Conservation (phyloP, 2,888 invertebrate genomes). For the Hypena proboscidalis region DNA sequence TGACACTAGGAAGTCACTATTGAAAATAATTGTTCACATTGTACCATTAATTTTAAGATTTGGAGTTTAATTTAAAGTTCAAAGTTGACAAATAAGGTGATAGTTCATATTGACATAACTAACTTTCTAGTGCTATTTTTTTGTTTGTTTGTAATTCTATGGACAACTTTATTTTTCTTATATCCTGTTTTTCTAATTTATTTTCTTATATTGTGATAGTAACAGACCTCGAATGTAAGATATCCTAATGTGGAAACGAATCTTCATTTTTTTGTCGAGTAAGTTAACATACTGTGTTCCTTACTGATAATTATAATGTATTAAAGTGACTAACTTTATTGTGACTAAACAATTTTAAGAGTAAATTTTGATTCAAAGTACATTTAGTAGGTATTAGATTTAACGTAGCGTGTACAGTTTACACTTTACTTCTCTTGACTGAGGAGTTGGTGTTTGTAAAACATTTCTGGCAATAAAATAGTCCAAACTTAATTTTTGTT, state of each 20-base stretch:
- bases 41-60: slow-evolving; percentile 78
- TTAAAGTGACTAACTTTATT: slow-evolving; percentile 70
- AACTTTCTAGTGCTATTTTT: slow-evolving; percentile 77
- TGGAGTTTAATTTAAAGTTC: slow-evolving; percentile 80
- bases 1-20: slow-evolving; percentile 36
- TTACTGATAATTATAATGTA: slow-evolving; percentile 50
- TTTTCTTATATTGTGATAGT: slow-evolving; percentile 79
- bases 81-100: slow-evolving; percentile 82
- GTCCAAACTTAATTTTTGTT: slow-evolving; percentile 67
- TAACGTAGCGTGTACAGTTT: slow-evolving; percentile 78
- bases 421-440: slow-evolving; percentile 64
- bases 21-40: slow-evolving; percentile 57
- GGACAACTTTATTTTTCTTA: slow-evolving; percentile 72
- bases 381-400: slow-evolving; percentile 77
- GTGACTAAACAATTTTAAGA: slow-evolving; percentile 56
- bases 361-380: slow-evolving; percentile 70
- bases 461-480: slow-evolving; percentile 85
- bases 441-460: slow-evolving; percentile 79
- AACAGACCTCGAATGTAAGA: slow-evolving; percentile 80
- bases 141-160: slow-evolving; percentile 68
- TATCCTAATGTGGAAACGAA: slow-evolving; percentile 69
- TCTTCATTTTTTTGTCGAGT: slow-evolving; percentile 66
- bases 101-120: slow-evolving; percentile 77
- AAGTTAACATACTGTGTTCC: slow-evolving; percentile 67
- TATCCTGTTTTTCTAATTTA: slow-evolving; percentile 79